Evolutionary conservation across 2,113 vertebrate genomes (phyloP), one percentile per base, ranked within the genome.

Genomic region (Strix uralensis): DNA sequence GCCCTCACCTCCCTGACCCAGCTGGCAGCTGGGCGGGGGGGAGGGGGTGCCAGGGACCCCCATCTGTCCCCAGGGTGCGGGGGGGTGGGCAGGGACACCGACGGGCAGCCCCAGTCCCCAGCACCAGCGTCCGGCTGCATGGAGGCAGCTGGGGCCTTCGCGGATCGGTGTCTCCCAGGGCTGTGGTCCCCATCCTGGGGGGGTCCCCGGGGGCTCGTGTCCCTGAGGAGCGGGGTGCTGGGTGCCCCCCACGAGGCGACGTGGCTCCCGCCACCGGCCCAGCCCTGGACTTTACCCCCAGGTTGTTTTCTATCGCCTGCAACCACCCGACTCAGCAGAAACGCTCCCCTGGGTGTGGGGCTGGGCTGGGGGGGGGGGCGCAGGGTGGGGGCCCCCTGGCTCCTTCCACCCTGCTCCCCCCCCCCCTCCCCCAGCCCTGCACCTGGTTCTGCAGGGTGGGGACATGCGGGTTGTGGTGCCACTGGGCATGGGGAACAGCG

Each of bases 321-420:
- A 95, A 95, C 79, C 71, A 58, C 88, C 88, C 88, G 82, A 95
- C 91, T 96, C 96, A 95, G 96, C 96, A 96, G 91, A 96, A 96
- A 90, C 69, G 42, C 71, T 81, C 73, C 91, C 85, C 54, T 82
- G 91, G 92, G 91, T 14, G 90, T 93, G 91, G 94, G 91, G 74
- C 78, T 89, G 69, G 81, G 90, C 74, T 47, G 38, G 38, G 86
- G 91, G 51, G 62, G 71, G 46, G 65, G 25, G 14, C 4, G 1
- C 34, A 10, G 55, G 72, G 69, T 67, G 57, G 82, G 78, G 69
- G 59, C 46, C 42, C 54, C 72, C 8, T 2, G 61, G 66, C 84
- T 82, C 42, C 42, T 44, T 71, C 77, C 75, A 32, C 58, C 52
- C 29, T 5, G 6, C 34, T 79, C 91, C 75, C 80, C 62, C 52